Conservation (phyloP, 2,113 vertebrate species). For the Muscicapa adusta region DNA sequence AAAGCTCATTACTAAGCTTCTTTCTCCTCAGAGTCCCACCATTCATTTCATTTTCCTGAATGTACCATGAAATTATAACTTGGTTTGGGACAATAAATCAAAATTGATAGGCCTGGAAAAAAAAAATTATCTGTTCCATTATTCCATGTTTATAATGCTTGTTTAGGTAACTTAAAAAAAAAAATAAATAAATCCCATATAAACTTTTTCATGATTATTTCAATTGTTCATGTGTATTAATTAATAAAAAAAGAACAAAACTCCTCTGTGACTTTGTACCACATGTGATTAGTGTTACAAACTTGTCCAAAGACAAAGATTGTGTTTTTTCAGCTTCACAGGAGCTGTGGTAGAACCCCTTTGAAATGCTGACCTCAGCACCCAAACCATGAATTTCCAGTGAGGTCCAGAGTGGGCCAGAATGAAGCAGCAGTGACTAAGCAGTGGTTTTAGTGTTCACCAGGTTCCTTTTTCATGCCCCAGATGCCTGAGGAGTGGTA, state of each 20-base stretch:
- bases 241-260: neutral
- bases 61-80: accelerated
- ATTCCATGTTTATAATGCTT: neutral
- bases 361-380: neutral
- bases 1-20: neutral
- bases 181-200: neutral
- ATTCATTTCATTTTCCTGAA: neutral
- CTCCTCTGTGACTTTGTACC: neutral
- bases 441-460: neutral
- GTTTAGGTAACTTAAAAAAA: neutral
- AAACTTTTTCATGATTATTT: neutral
- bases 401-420: neutral
- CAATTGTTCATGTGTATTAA: neutral
- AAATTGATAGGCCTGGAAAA: neutral
- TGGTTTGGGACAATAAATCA: neutral
- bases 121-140: neutral
- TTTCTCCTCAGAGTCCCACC: neutral
- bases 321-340: neutral
- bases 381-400: neutral
- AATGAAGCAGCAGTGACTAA: neutral
- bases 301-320: neutral
- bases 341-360: neutral
- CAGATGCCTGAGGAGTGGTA: neutral
- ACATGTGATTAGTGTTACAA: accelerated
- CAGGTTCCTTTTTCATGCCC: neutral